Base-by-base conservation (phyloP, 1,140 invertebrate species). In the Nylanderia fulva region DNA sequence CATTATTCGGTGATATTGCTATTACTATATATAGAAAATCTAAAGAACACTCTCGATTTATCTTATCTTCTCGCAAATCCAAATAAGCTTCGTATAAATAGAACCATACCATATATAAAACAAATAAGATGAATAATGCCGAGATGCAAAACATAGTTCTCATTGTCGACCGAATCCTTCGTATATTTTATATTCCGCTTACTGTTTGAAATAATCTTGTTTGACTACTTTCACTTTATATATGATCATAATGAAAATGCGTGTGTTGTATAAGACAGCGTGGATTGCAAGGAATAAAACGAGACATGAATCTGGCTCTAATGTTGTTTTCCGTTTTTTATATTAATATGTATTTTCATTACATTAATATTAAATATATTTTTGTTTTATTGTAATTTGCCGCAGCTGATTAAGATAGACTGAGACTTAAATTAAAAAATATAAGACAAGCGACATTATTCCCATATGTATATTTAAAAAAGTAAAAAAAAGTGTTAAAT, bases 241-340 rank as follows among this genome's bases (percentile, higher is more conserved):
- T n/a, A n/a, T 63, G 61, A 68, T 68, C 76, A 79, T 48, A 79
- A 79, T 79, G 63, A 79, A 90, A 89, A 90, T 68, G 77, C 56
- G 76, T 42, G 29, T 45, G 63, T 29, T n/a, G 36, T 11, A 56
- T 11, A 13, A 64, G 56, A 33, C 39, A 61, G 27, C 45, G 21
- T 9, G 27, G 18, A 48, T 63, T 42, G 45, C 76, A 29, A 79
- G 15, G 48, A 68, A 48, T 68, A 24, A 18, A 63, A 77, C 29
- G 9, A 21, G 21, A 79, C 36, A 13, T 18, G 48, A 63, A 61
- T 60, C 33, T 79, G 61, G 48, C 61, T 33, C 61, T 79, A 79
- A 68, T 68, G 33, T 48, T 29, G 6, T 39, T 68, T 56, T 56
- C 63, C n/a, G 6, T 39, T 68, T 56, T 56, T 68, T 39, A 68